phyloP scores from a whole-genome alignment of 2,888 invertebrate species.

The Empis livida region DNA sequence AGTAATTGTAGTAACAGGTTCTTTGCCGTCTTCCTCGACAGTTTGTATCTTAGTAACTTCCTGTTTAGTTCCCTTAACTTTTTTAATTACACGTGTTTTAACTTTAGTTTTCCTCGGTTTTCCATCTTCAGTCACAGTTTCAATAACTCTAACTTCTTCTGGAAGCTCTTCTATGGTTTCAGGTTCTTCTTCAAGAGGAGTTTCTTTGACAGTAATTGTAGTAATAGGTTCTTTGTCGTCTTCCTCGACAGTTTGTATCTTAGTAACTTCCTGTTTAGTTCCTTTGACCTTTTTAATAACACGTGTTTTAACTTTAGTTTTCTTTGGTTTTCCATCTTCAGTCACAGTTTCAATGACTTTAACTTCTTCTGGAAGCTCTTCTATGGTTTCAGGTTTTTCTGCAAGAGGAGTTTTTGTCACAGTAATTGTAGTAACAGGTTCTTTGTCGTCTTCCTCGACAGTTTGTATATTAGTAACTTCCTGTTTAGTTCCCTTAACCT shows the following conservation, averaged over 20 bases:
- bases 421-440: constrained; percentile 13
- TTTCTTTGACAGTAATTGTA: constrained; percentile 24
- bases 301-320: constrained; percentile 35
- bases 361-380: constrained; percentile 30
- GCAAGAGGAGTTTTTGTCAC: constrained; percentile 22
- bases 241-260: constrained; percentile 33
- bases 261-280: constrained; percentile 32
- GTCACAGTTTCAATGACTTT: constrained; percentile 33
- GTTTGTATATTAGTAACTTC: constrained; percentile 26
- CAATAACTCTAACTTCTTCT: constrained; percentile 22
- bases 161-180: constrained; percentile 27
- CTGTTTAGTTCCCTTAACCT: constrained; percentile 10
- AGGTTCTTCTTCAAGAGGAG: constrained; percentile 24
- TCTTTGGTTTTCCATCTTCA: constrained; percentile 29
- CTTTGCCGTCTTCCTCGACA: constrained; percentile 16
- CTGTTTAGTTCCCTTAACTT: constrained; percentile 23
- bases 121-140: constrained; percentile 24
- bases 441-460: constrained; percentile 17
- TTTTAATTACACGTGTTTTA: constrained; percentile 8
- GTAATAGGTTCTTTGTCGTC: constrained; percentile 35
- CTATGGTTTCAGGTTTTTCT: constrained; percentile 13
- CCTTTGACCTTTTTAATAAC: constrained; percentile 37
- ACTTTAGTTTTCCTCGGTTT: constrained; percentile 5
- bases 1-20: constrained; percentile 18
- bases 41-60: constrained; percentile 31